These are phyloP conservation scores for Staurois parvus DNA, from an alignment of 2,797 vertebrate species.

Conservation along the genomic window DNA sequence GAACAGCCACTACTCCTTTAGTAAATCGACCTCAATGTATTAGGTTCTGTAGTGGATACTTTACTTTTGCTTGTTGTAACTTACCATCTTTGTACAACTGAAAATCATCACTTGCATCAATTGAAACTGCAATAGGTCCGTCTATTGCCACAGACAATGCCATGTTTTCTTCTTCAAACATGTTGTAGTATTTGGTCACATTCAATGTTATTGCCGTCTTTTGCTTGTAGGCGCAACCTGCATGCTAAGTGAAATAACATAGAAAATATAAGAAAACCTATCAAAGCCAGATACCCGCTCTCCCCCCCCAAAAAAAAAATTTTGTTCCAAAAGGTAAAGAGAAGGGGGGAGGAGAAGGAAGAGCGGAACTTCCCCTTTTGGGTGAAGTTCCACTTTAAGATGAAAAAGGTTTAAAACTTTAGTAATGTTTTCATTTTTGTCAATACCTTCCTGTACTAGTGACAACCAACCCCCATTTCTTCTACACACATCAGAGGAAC, in stretches of 20 bases:
- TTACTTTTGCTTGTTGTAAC: background rate
- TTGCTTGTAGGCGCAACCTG: background rate
- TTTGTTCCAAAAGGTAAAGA: no score
- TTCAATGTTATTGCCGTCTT: slow-evolving; percentile 4
- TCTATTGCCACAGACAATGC: slow-evolving; percentile 12
- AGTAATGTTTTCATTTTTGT: no score
- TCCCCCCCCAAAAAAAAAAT: no score
- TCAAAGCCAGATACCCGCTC: no score
- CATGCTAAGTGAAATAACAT: slow-evolving; percentile 8
- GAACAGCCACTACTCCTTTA: no score
- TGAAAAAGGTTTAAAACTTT: no score
- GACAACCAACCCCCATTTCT: no score
- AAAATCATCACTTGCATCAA: slow-evolving; percentile 35
- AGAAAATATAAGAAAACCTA: background rate
- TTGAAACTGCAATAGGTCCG: slow-evolving; percentile 41
- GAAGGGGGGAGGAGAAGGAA: no score
- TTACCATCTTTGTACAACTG: slow-evolving; percentile 11
- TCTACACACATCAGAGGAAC: no score
- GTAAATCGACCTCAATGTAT: background rate
- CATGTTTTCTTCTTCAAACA: slow-evolving; percentile 45
- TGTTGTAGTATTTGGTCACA: slow-evolving; percentile 19
- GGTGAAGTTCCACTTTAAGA: no score
- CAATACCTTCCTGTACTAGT: no score
- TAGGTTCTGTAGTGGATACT: background rate
- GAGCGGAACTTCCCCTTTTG: no score